These are phyloP conservation scores for Drosophila simulans DNA, from an alignment of 1,140 invertebrate species.

Conservation along the genomic window DNA sequence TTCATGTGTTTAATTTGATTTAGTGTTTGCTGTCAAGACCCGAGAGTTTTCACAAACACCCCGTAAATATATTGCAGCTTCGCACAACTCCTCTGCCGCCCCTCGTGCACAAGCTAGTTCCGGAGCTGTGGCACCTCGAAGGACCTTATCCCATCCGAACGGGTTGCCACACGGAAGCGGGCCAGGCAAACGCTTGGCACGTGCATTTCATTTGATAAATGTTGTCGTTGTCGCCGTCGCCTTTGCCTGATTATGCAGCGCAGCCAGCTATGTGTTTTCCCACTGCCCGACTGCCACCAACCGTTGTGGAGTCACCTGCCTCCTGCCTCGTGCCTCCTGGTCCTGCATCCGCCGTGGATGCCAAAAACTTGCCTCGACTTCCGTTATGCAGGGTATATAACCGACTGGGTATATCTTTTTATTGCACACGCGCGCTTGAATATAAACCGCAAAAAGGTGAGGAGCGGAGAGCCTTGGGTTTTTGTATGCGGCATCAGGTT, in stretches of 20 bases:
- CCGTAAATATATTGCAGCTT: no score
- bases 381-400: constrained; percentile 39
- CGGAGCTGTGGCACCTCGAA: constrained; percentile 14
- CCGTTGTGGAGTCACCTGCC: no score
- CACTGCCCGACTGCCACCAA: constrained; percentile 1
- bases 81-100: neutral
- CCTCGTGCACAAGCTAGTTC: constrained; percentile 11
- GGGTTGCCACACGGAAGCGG: constrained; percentile 60
- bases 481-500: constrained; percentile 77
- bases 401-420: constrained; percentile 67
- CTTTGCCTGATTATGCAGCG: constrained; percentile 72
- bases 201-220: constrained; percentile 81
- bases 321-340: neutral
- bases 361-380: constrained; percentile 69
- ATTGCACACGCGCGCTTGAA: constrained; percentile 70
- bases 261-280: constrained; percentile 35
- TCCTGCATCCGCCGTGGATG: constrained; percentile 39
- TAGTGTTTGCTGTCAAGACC: neutral
- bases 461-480: constrained; percentile 1
- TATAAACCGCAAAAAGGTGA: constrained; percentile 67
- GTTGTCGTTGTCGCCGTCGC: constrained; percentile 62
- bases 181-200: constrained; percentile 70
- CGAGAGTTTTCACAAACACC: neutral
- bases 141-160: constrained; percentile 37
- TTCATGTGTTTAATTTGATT: no score